phyloP scores from a whole-genome alignment of 2,113 vertebrate genomes.

The Zingel zingel region DNA sequence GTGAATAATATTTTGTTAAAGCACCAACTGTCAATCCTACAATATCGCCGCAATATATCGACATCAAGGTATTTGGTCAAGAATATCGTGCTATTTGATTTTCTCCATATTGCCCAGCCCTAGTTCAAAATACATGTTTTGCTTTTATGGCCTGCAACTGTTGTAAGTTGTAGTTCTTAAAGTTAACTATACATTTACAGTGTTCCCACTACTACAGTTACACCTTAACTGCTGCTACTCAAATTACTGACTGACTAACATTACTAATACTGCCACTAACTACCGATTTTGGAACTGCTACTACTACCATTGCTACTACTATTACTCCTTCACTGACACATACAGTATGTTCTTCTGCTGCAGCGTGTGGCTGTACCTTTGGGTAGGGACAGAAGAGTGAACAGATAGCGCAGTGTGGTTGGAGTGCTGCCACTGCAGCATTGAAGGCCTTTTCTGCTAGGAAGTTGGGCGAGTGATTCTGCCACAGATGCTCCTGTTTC shows the following conservation, averaged over 20 bases:
- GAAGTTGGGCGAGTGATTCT: slow-evolving; percentile 89
- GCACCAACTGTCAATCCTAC: too few relatives aligned
- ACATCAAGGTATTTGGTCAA: too few relatives aligned
- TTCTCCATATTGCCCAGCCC: too few relatives aligned
- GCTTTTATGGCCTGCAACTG: neutral
- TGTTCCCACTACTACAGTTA: neutral
- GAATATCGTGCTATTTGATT: too few relatives aligned
- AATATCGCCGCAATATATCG: too few relatives aligned
- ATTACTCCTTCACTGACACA: neutral
- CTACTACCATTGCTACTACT: too few relatives aligned
- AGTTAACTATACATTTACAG: neutral
- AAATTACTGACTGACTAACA: neutral
- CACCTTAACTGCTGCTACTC: neutral
- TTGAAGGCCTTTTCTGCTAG: slow-evolving; percentile 93
- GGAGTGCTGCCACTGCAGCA: slow-evolving; percentile 86
- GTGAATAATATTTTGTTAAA: too few relatives aligned
- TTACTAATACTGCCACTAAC: neutral
- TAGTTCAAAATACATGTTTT: neutral
- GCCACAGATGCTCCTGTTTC: slow-evolving; percentile 91
- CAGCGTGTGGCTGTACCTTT: slow-evolving; percentile 67
- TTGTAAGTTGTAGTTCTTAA: neutral
- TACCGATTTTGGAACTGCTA: neutral
- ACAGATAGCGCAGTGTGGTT: slow-evolving; percentile 94
- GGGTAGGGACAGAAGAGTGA: slow-evolving; percentile 92
- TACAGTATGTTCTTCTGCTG: neutral